Conservation (phyloP, 2,113 vertebrate genomes). For the Fulica atra region DNA sequence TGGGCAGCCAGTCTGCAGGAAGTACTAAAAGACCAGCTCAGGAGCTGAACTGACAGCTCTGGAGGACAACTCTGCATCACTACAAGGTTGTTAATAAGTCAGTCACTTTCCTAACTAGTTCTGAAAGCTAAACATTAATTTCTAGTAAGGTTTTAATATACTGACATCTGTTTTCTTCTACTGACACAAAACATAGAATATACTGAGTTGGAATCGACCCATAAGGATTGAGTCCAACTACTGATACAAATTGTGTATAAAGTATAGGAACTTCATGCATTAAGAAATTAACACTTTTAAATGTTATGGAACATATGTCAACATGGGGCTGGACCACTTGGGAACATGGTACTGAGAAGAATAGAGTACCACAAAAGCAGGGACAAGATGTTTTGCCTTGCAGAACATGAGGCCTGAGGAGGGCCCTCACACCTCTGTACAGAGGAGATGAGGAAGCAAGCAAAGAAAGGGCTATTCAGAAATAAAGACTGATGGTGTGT, state of each 20-base stretch:
- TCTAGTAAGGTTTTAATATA: background rate
- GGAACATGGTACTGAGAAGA: rapidly evolving
- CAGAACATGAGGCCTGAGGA: background rate
- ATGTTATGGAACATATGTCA: background rate
- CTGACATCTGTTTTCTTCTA: background rate
- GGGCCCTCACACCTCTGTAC: background rate
- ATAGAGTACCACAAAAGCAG: background rate
- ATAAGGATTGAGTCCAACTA: no score
- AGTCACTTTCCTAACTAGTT: background rate
- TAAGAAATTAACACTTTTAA: background rate
- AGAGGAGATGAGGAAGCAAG: background rate
- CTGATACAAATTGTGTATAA: background rate
- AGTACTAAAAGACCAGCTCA: background rate
- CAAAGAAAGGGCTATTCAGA: background rate
- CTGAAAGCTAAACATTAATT: background rate
- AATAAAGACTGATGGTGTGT: background rate
- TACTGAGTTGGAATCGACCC: no score
- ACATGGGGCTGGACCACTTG: background rate
- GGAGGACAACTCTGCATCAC: background rate
- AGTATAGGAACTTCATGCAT: background rate
- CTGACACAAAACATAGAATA: background rate
- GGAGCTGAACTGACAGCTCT: background rate
- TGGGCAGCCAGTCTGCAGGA: background rate
- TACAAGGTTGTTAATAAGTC: background rate
- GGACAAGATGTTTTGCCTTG: background rate